These are phyloP conservation scores for Cantharis lateralis DNA, from an alignment of 2,888 invertebrate genomes.

Conservation along the genomic window DNA sequence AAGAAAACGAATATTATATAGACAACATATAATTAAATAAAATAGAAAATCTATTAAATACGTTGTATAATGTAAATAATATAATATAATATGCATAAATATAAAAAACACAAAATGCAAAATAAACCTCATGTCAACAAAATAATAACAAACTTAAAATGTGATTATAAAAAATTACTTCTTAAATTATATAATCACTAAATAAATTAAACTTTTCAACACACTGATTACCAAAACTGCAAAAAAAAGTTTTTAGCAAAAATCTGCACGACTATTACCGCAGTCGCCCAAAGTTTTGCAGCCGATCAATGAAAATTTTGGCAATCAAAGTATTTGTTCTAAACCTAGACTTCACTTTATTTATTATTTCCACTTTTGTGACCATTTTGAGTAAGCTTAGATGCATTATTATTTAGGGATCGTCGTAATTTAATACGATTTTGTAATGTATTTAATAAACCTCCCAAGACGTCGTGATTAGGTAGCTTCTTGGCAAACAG, in stretches of 20 bases:
- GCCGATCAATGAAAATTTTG: background rate
- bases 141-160: background rate
- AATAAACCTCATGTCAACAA: background rate
- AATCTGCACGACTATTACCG: background rate
- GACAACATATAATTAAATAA: background rate
- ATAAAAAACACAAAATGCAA: background rate
- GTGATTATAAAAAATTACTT: background rate
- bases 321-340: background rate
- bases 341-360: background rate
- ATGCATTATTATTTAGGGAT: slow-evolving; percentile 36
- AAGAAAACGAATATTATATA: background rate
- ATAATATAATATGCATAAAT: background rate
- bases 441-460: slow-evolving; percentile 78
- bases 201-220: background rate
- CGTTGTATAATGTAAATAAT: background rate
- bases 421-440: slow-evolving; percentile 74
- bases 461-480: slow-evolving; percentile 86
- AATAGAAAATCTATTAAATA: background rate
- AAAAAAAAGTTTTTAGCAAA: background rate
- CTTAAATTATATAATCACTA: background rate
- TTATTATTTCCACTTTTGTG: slow-evolving; percentile 22
- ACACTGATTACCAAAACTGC: background rate
- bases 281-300: background rate
- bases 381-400: slow-evolving; percentile 37
- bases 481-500: slow-evolving; percentile 88